Evolutionary conservation across 2,888 invertebrate genomes (phyloP).

Genomic region (Tenthredo livida): DNA sequence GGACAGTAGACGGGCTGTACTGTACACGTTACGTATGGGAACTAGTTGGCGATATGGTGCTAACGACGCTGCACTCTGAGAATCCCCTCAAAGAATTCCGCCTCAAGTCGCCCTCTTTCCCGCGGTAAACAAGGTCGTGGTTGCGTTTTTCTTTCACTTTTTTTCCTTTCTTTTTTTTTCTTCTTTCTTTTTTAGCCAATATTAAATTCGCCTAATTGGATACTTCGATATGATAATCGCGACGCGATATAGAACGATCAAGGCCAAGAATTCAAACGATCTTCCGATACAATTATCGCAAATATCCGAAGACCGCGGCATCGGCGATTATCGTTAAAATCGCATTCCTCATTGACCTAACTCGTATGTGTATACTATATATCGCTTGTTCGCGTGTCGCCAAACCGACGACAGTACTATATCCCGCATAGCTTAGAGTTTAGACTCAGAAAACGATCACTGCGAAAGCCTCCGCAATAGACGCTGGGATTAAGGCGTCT

Average conservation of each 20-base stretch:
- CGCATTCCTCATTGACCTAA: neutral
- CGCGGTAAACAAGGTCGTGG: slow-evolving; percentile 37
- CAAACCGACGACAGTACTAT: neutral
- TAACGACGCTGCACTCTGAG: slow-evolving; percentile 45
- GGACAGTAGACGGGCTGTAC: slow-evolving; percentile 46
- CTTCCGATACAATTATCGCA: too few relatives aligned
- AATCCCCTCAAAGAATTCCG: slow-evolving; percentile 4
- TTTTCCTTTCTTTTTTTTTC: neutral
- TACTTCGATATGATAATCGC: too few relatives aligned
- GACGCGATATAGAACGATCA: too few relatives aligned
- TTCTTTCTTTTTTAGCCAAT: neutral
- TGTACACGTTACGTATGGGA: slow-evolving; percentile 44
- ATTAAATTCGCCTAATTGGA: neutral
- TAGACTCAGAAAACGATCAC: neutral
- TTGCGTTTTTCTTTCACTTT: neutral
- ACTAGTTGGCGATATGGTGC: slow-evolving; percentile 48
- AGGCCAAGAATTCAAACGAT: too few relatives aligned
- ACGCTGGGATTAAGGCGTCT: neutral
- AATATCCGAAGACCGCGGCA: neutral
- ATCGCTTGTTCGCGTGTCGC: neutral
- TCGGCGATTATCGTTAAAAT: neutral
- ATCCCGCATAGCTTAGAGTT: neutral
- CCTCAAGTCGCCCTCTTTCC: slow-evolving; percentile 38
- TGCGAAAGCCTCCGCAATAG: neutral
- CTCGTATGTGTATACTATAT: neutral